Evolutionary conservation across 2,113 vertebrate genomes (phyloP).

Genomic region (Gnathonemus echidnorhynchus): DNA sequence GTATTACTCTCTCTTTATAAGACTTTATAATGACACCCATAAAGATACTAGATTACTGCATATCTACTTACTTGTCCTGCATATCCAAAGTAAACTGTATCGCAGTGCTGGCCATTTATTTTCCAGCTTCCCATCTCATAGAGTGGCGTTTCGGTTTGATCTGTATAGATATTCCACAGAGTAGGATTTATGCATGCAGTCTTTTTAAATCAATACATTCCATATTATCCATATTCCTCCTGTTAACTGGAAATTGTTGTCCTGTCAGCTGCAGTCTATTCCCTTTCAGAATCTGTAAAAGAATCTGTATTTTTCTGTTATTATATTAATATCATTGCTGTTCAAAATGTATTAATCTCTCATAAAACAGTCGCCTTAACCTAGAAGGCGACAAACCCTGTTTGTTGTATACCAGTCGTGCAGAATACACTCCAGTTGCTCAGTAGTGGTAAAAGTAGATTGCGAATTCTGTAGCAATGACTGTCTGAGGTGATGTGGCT

Average conservation of each 20-base stretch:
- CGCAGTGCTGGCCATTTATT: neutral
- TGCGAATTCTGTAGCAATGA: neutral
- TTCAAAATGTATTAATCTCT: neutral
- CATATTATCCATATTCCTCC: neutral
- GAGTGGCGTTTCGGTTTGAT: neutral
- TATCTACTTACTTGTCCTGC: neutral
- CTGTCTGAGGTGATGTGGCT: neutral
- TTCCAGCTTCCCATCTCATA: neutral
- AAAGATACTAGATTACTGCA: neutral
- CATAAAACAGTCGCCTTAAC: neutral
- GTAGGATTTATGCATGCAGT: neutral
- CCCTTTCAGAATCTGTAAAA: neutral
- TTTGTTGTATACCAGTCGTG: neutral
- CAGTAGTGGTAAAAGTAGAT: neutral
- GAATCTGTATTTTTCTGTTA: neutral
- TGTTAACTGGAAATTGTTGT: neutral
- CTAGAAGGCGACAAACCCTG: neutral
- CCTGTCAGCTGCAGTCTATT: neutral
- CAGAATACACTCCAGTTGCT: neutral
- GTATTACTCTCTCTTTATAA: slow-evolving; percentile 9
- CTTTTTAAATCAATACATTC: neutral
- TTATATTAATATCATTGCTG: neutral
- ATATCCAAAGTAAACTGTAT: neutral
- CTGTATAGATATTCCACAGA: neutral
- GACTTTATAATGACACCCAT: neutral